phyloP scores from a whole-genome alignment of 1,140 invertebrate species.

The Holcopasites calliopsidis region DNA sequence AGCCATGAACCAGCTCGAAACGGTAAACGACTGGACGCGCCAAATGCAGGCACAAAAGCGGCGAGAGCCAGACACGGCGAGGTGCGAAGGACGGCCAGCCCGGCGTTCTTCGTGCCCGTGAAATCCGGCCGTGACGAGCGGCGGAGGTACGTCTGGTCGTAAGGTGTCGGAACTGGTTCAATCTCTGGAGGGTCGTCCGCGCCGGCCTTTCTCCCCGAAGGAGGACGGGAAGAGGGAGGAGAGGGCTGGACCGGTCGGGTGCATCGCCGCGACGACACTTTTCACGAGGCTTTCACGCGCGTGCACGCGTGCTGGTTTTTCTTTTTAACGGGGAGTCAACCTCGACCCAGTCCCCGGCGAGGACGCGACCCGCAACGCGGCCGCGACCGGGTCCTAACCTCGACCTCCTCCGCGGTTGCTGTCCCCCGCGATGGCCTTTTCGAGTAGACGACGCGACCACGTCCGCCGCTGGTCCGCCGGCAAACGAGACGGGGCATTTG shows the following conservation, averaged over 20 bases:
- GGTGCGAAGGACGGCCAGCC: not conserved
- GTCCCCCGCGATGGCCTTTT: constrained; percentile 34
- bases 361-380: constrained; percentile 69
- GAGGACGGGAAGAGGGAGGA: not conserved
- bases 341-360: constrained; percentile 72
- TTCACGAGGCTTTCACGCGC: constrained; percentile 15
- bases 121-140: constrained; percentile 9
- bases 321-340: constrained; percentile 63
- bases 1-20: not conserved
- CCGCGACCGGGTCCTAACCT: constrained; percentile 62
- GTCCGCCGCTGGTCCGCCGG: constrained; percentile 12
- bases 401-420: constrained; percentile 55
- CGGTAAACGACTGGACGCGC: not conserved
- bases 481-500: constrained; percentile 54
- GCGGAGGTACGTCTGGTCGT: not conserved
- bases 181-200: constrained; percentile 26
- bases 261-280: constrained; percentile 38
- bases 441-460: constrained; percentile 16
- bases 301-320: constrained; percentile 48
- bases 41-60: not conserved
- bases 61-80: not conserved
- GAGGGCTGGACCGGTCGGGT: constrained; percentile 31
- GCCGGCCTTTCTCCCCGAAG: not conserved
- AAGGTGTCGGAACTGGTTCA: constrained; percentile 25
- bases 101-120: not conserved